Base-by-base conservation (phyloP, 2,113 vertebrate species). In the Zosterops borbonicus region DNA sequence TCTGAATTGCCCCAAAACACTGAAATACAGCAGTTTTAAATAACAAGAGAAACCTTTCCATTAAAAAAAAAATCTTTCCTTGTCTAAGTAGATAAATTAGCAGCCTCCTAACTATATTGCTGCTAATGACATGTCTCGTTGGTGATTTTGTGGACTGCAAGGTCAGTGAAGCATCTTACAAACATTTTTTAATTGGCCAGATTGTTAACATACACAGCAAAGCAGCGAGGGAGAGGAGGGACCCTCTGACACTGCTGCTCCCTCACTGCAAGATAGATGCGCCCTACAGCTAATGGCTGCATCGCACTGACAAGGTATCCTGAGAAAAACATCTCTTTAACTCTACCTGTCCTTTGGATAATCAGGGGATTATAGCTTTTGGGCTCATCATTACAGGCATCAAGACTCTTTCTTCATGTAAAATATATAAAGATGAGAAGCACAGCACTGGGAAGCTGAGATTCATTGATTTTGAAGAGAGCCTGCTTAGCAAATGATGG, bases 111-210 rank as follows among this genome's bases (percentile, higher is more conserved):
- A 83, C 74, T 67, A 50, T 44, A n/a, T 20, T 69, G 75, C 58
- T 60, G 59, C 63, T 94, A 95, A 95, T 78, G 70, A 93, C 83
- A 25, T 52, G 62, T 83, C 86, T 93, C 0, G 1, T 80, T 73
- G 84, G 65, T 92, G 83, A 71, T 96, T 95, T 79, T 91, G 77
- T 3, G 8, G 63, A 81, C 59, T 88, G 91, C 47, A 39, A 89
- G 90, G 90, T 92, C 95, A 92, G 65, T 81, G 81, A 95, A 93
- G 93, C 89, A 95, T 90, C 84, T 92, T 91, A 86, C 81, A 95
- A 97, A 94, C 69, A 87, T 65, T 79, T 94, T 95, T 97, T 96
- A 96, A 96, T 96, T 96, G 96, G 89, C 71, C 58, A 80, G 75
- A 91, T 92, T 85, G 78, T 95, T 95, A 95, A 90, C 76, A 91